Evolutionary conservation across 2,797 vertebrate genomes (phyloP), one percentile per base, ranked within the genome.

Genomic region (Coregonus ussuriensis): DNA sequence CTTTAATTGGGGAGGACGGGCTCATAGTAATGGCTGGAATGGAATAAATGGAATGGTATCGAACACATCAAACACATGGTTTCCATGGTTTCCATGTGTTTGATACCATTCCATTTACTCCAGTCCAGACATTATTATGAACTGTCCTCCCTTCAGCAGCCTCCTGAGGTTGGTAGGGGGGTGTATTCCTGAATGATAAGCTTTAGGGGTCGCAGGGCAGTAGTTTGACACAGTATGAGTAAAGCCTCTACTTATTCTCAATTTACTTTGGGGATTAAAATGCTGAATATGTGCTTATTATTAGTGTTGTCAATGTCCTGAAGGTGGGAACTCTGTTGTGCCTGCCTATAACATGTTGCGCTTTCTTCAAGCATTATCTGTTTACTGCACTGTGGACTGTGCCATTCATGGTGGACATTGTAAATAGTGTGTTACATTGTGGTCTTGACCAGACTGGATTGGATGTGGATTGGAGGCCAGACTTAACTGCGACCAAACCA

Each of bases 311-410:
- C 25, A 25, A 59, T 75, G 37, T 81, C 52, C 73, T 53, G 15
- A 63, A 21, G 74, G 62, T 78, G 33, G 73, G 41, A 51, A 1
- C 80, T 85, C 89, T 91, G 88, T 82, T 18, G 67, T 89, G 90
- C 90, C 90, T 92, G 87, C 81, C 72, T 87, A 56, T 82, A 53
- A 81, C 11, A 47, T 11, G 41, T 47, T 47, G 9, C 2, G 41
- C 9, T 47, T 47, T 47, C 41, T 47, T 47, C 41, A 47, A 13
- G 56, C 37, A 7, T 47, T 9, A 9, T 47, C 3, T 70, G 35
- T 70, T 21, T 47, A 1, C 37, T 21, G 56, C 70, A 1, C 77
- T 77, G 33, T 72, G 74, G 31, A 71, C 76, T 71, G 63, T 66
- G 75, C 83, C 70, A 62, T 76, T 78, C 67, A 62, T 82, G 65